Evolutionary conservation across 2,113 vertebrate genomes (phyloP).

Genomic region (Podarcis cretensis): DNA sequence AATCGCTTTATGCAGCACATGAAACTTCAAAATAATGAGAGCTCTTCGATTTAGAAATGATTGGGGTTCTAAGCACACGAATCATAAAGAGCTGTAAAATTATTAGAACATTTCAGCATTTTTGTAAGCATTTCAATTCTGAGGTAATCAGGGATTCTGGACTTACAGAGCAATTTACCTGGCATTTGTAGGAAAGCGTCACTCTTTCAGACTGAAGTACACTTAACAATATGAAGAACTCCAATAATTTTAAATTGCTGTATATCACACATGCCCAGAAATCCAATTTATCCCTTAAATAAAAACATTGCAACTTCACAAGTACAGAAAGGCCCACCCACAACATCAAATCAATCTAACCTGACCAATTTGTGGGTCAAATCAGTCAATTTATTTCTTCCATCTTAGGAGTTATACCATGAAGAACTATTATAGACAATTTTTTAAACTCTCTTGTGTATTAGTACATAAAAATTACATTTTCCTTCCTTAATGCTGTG

Average conservation of each 20-base stretch:
- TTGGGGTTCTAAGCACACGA: constrained; percentile 66
- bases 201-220: constrained; percentile 75
- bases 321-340: constrained; percentile 54
- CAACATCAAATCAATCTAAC: constrained; percentile 57
- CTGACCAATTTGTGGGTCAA: constrained; percentile 59
- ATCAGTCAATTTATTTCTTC: constrained; percentile 52
- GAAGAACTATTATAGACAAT: constrained; percentile 42
- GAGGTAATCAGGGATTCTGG: constrained; percentile 71
- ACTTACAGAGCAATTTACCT: constrained; percentile 75
- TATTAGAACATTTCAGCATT: constrained; percentile 63
- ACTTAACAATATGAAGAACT: constrained; percentile 76
- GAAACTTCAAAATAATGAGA: constrained; percentile 72
- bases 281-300: constrained; percentile 73
- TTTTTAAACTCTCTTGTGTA: constrained; percentile 45
- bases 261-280: constrained; percentile 69
- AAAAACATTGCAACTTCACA: constrained; percentile 70
- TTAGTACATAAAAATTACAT: constrained; percentile 36
- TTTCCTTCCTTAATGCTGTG: constrained; percentile 4
- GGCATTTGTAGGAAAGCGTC: constrained; percentile 71
- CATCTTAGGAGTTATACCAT: constrained; percentile 18
- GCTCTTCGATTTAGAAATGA: constrained; percentile 70
- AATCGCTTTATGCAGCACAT: constrained; percentile 63
- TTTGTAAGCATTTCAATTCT: constrained; percentile 70
- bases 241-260: constrained; percentile 75
- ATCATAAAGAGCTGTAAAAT: constrained; percentile 69